These are phyloP conservation scores for Drosophila obscura DNA, from an alignment of 1,140 invertebrate species.

Conservation along the genomic window DNA sequence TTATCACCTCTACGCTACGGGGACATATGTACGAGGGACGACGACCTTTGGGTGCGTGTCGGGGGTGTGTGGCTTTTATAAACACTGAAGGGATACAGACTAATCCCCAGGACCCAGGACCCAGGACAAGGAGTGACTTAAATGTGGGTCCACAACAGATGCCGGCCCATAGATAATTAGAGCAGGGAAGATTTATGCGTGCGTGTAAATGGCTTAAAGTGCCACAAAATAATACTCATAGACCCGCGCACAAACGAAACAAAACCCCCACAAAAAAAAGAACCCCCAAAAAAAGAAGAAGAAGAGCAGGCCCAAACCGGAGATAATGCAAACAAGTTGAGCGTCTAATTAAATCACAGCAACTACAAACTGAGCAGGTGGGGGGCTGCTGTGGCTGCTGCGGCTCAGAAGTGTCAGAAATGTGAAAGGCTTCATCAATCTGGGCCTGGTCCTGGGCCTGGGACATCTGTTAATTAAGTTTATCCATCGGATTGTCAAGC, in stretches of 20 bases:
- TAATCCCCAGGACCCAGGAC: constrained; percentile 38
- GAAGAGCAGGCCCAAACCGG: constrained; percentile 24
- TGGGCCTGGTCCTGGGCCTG: too few relatives aligned
- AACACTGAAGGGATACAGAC: constrained; percentile 62
- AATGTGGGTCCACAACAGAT: constrained; percentile 73
- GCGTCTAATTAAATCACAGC: constrained; percentile 73
- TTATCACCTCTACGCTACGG: constrained; percentile 74
- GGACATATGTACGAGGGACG: constrained; percentile 60
- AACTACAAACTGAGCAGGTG: constrained; percentile 1
- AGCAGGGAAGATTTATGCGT: constrained; percentile 75
- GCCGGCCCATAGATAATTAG: constrained; percentile 74
- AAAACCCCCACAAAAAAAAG: constrained; percentile 31
- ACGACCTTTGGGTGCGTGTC: constrained; percentile 1
- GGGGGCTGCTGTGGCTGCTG: neutral
- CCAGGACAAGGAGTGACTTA: constrained; percentile 40
- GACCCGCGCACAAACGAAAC: neutral
- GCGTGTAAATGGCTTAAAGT: constrained; percentile 78
- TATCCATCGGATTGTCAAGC: constrained; percentile 40
- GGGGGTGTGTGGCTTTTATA: constrained; percentile 42
- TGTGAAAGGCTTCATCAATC: constrained; percentile 68
- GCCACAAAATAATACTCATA: constrained; percentile 57
- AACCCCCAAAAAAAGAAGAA: neutral
- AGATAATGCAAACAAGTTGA: constrained; percentile 78
- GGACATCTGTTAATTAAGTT: constrained; percentile 72
- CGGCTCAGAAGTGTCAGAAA: constrained; percentile 51